These are phyloP conservation scores for Athene noctua DNA, from an alignment of 2,113 vertebrate species.

Conservation along the genomic window DNA sequence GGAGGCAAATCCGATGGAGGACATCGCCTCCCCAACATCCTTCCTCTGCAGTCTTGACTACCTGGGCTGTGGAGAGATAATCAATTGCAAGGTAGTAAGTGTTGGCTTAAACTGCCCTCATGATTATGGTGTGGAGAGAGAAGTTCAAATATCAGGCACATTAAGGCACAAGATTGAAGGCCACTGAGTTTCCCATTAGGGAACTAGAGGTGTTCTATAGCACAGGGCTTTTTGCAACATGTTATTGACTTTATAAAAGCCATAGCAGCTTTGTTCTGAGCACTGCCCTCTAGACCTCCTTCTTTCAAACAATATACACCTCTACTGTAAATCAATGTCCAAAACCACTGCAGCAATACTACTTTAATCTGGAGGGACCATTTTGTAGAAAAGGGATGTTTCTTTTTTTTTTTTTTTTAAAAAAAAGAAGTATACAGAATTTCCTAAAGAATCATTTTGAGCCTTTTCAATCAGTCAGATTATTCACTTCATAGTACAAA, in stretches of 20 bases:
- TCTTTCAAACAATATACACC: constrained; percentile 6
- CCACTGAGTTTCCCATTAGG: not conserved
- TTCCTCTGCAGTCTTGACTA: rapidly evolving
- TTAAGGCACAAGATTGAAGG: not conserved
- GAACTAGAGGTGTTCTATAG: not conserved
- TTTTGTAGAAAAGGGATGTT: not conserved
- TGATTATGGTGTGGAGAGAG: not conserved
- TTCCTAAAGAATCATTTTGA: constrained; percentile 9
- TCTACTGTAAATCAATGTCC: constrained; percentile 18
- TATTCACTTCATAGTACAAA: constrained; percentile 29
- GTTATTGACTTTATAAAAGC: constrained; percentile 26
- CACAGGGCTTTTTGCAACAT: not conserved
- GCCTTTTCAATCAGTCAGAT: constrained; percentile 16
- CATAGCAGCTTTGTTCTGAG: not conserved
- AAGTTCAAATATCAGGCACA: not conserved
- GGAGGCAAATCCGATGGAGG: not conserved
- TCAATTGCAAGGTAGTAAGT: not conserved
- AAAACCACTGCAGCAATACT: not conserved
- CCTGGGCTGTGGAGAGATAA: rapidly evolving
- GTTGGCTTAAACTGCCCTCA: not conserved
- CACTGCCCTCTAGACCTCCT: not conserved
- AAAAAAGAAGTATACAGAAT: not conserved
- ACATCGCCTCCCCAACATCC: not conserved
- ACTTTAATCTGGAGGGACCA: not conserved
- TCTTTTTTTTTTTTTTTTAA: not conserved